Percentiles rank a stretch among this genome's conserved stretches.
Conservation (phyloP, 2,113 vertebrate genomes). For the Myrmecobius fasciatus region DNA sequence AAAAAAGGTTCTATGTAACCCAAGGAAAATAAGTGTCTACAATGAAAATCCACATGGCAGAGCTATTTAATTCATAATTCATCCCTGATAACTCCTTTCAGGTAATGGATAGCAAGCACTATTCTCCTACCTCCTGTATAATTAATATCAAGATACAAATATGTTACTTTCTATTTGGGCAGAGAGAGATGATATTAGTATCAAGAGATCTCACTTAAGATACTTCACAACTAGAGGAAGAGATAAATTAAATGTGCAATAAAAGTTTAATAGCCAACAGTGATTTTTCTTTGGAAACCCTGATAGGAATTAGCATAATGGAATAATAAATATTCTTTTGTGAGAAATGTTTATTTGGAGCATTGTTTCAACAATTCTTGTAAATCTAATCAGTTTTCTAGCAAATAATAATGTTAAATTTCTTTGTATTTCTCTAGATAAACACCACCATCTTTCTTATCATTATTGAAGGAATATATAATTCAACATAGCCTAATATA, state of each 20-base stretch:
- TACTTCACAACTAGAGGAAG: slow-evolving; percentile 75
- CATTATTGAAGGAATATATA: slow-evolving; percentile 28
- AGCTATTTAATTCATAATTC: slow-evolving; percentile 55
- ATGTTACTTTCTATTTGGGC: slow-evolving; percentile 73
- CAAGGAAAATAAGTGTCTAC: slow-evolving; percentile 52
- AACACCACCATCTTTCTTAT: slow-evolving; percentile 61
- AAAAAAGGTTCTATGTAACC: slow-evolving; percentile 26
- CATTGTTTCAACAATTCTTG: slow-evolving; percentile 78
- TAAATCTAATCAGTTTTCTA: slow-evolving; percentile 81
- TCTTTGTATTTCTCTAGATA: slow-evolving; percentile 67
- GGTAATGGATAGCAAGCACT: slow-evolving; percentile 8
- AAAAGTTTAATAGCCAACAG: slow-evolving; percentile 82
- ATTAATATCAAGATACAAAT: slow-evolving; percentile 74
- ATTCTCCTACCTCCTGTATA: slow-evolving; percentile 61
- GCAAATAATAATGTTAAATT: slow-evolving; percentile 82
- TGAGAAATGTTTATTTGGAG: slow-evolving; percentile 80
- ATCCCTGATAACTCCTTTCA: slow-evolving; percentile 49
- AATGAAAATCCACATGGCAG: slow-evolving; percentile 47
- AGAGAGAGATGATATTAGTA: slow-evolving; percentile 66
- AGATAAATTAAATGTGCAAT: slow-evolving; percentile 84
- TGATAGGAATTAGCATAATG: slow-evolving; percentile 82
- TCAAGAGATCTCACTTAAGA: slow-evolving; percentile 77
- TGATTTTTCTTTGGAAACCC: slow-evolving; percentile 80
- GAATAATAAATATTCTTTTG: slow-evolving; percentile 80
- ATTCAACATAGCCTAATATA: slow-evolving; percentile 28